Base-by-base conservation (phyloP, 1,140 invertebrate genomes). In the Brachionus sp. region DNA sequence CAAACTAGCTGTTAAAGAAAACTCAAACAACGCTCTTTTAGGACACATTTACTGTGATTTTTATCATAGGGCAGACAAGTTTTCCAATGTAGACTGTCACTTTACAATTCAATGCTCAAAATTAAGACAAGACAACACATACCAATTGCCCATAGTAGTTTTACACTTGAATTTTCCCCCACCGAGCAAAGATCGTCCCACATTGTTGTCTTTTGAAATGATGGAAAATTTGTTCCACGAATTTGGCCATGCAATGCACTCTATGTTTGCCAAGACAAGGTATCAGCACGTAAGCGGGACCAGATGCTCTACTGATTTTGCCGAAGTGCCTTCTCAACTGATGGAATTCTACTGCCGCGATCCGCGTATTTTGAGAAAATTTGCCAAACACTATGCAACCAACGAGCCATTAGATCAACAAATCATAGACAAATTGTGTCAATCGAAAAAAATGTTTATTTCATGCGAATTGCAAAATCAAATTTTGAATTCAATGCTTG, bases 221-320 rank as follows among this genome's bases (percentile, higher is more conserved):
- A 93, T 98, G 10, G 96, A 99, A 88, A 98, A 98, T 90, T 89
- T 99, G 35, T 99, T 99, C 89, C 98, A 99, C 87, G 97, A 99
- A 91, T 94, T 98, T 93, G 97, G 97, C 0, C 98, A 99, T 90
- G 98, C 97, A 5, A 93, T 99, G 91, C 98, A 99, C 89, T 98
- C 97, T 5, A 98, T 99, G 95, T 88, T 99, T 75, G 97, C 94
- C 6, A 91, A 87, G 85, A 97, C 97, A 0, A 91, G 92, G 83
- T 96, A 98, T 90, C 97, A 99, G 89, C 97, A 99, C 89, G 94
- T 98, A 16, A 95, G 95, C 29, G 97, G 90, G 84, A 99, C 98
- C 0, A 91, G 98, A 84, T 98, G 96, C 88, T 93, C 93, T 44
- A 98, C 97, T 5, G 97, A 99, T 90, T 94, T 99, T 88, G 97